A percentile compares a stretch with the other conserved stretches of the same genome.
phyloP scores from a whole-genome alignment of 2,888 invertebrate species.

The Amblyjoppa fuscipennis region DNA sequence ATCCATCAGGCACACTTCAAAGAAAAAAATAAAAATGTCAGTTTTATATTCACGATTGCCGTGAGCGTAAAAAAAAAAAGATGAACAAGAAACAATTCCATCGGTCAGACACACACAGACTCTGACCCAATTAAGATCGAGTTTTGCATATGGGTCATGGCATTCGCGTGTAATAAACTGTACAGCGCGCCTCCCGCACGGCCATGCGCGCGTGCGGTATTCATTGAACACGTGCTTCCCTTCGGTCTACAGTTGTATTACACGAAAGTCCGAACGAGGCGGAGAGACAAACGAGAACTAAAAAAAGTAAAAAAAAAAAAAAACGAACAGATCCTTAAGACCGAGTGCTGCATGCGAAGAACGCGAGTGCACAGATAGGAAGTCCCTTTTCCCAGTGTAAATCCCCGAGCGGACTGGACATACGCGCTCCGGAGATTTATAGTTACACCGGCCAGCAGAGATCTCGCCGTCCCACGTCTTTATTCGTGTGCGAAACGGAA shows the following conservation, averaged over 20 bases:
- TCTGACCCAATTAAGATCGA: constrained; percentile 55
- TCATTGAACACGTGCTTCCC: constrained; percentile 32
- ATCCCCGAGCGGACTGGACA: constrained; percentile 33
- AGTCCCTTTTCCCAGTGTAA: constrained; percentile 28
- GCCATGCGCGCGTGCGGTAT: constrained; percentile 28
- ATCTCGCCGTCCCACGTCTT: constrained; percentile 48
- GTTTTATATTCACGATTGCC: background rate
- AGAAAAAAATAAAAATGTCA: background rate
- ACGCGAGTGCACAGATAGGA: constrained; percentile 43
- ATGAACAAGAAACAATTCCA: background rate
- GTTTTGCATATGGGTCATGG: constrained; percentile 65
- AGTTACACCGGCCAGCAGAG: constrained; percentile 11
- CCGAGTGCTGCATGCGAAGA: constrained; percentile 25
- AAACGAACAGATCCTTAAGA: background rate
- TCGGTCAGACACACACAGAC: background rate
- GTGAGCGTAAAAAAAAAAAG: background rate
- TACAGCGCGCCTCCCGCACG: background rate
- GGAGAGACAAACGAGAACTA: background rate
- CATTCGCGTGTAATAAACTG: constrained; percentile 44
- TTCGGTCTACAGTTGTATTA: constrained; percentile 26
- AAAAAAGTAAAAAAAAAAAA: background rate
- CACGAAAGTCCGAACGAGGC: constrained; percentile 17
- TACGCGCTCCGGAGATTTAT: constrained; percentile 43
- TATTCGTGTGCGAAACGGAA: constrained; percentile 33
- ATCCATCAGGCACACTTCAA: background rate